These are phyloP conservation scores for Austrofundulus limnaeus DNA, from an alignment of 2,113 vertebrate genomes.

Conservation along the genomic window DNA sequence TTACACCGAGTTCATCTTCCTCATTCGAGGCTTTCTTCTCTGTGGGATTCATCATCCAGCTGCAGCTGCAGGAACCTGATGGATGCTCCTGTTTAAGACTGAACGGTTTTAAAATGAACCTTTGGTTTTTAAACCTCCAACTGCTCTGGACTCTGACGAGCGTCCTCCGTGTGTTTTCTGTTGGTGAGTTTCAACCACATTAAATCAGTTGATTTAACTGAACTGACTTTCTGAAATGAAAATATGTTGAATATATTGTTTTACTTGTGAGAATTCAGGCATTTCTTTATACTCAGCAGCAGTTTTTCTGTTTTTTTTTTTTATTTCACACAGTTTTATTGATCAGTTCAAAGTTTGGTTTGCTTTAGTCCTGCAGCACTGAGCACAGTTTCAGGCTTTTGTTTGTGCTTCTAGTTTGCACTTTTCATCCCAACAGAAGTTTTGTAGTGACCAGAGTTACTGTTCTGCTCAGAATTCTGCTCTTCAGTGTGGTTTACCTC, in stretches of 20 bases:
- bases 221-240: too few relatives aligned
- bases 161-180: conserved; percentile 5
- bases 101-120: conserved; percentile 11
- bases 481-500: too few relatives aligned
- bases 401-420: too few relatives aligned
- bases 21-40: background rate
- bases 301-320: background rate
- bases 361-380: background rate
- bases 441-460: too few relatives aligned
- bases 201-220: too few relatives aligned
- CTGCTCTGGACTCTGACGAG: conserved; percentile 1
- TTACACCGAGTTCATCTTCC: background rate
- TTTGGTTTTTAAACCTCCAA: background rate
- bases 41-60: too few relatives aligned
- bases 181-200: conserved; percentile 30
- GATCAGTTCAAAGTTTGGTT: conserved; percentile 5
- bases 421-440: too few relatives aligned
- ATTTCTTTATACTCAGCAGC: too few relatives aligned
- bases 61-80: background rate
- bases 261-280: too few relatives aligned
- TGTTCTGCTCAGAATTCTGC: too few relatives aligned
- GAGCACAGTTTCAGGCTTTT: too few relatives aligned
- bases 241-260: too few relatives aligned
- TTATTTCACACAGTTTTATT: background rate
- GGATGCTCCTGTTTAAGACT: background rate